Evolutionary conservation across 2,888 invertebrate genomes (phyloP), one percentile per base, ranked within the genome.

Genomic region (Idaea straminata): DNA sequence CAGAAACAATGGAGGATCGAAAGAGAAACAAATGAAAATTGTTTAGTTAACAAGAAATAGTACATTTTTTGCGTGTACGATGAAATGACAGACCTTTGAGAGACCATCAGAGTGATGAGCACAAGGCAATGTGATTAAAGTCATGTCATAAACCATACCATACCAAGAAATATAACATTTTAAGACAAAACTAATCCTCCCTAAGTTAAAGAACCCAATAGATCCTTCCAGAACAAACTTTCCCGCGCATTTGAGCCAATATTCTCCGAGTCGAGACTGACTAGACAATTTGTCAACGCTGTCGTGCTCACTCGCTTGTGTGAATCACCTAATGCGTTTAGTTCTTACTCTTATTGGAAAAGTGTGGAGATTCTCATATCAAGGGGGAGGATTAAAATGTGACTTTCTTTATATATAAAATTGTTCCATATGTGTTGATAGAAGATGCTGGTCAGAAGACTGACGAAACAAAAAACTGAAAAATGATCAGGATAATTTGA

Each of bases 251-350:
- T 47, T 47, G 13, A 47, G 67, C 61, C 68, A 64, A 70, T 70
- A 67, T 68, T 64, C 68, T 64, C 67, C 64, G 72, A 69, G 69
- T 69, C 67, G 64, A 25, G 62, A 66, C 67, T 63, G 62, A 64
- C 59, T 64, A 70, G 72, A 69, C 72, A 67, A 73, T 73, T 70
- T 70, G 69, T 70, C 69, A 69, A 67, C 47, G 47, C 47, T 13
- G 47, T 6, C 47, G 47, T 47, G 47, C 13, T 6, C 47, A 10
- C 10, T 10, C 47, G 47, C 47, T 47, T 13, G 47, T 47, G 13
- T 47, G 47, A 47, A 47, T 47, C 47, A 47, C 47, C 47, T 47
- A 47, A 47, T 47, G 47, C 47, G 47, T 47, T 47, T 47, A 47
- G 47, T 47, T 47, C 47, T 47, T 47, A 47, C 47, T 47, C 47